These are phyloP conservation scores for Xestoiulus laeticollis DNA, from an alignment of 2,888 invertebrate genomes.

Conservation along the genomic window DNA sequence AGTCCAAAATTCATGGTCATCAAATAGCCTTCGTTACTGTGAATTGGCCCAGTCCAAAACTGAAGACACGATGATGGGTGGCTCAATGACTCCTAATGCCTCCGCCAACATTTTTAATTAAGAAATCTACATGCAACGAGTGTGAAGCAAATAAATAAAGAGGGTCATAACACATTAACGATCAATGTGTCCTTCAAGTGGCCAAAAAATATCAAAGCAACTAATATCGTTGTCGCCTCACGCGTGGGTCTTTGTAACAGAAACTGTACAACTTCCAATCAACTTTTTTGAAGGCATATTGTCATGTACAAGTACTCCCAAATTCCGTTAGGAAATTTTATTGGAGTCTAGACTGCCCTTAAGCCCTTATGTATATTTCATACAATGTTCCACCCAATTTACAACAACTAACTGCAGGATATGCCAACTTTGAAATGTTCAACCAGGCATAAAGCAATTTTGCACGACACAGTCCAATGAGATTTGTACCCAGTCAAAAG, in stretches of 20 bases:
- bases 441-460: too few species aligned
- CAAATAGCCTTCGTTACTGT: not conserved
- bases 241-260: not conserved
- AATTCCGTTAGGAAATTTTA: not conserved
- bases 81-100: constrained; percentile 10
- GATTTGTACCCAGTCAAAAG: too few species aligned
- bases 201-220: not conserved
- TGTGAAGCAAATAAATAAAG: constrained; percentile 37
- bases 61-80: constrained; percentile 21
- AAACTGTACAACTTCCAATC: too few species aligned
- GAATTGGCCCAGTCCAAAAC: not conserved
- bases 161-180: constrained; percentile 23
- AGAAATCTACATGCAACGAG: constrained; percentile 34
- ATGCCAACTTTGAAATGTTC: too few species aligned
- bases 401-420: not conserved
- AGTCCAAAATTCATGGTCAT: constrained; percentile 17
- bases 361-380: not conserved
- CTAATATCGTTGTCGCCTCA: not conserved
- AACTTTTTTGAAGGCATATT: too few species aligned
- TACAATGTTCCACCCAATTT: not conserved
- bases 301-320: not conserved
- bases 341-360: not conserved
- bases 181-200: constrained; percentile 29
- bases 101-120: constrained; percentile 21
- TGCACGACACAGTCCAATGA: too few species aligned